Evolutionary conservation across 2,888 invertebrate genomes (phyloP).

Genomic region (Diplazon laetatorius): DNA sequence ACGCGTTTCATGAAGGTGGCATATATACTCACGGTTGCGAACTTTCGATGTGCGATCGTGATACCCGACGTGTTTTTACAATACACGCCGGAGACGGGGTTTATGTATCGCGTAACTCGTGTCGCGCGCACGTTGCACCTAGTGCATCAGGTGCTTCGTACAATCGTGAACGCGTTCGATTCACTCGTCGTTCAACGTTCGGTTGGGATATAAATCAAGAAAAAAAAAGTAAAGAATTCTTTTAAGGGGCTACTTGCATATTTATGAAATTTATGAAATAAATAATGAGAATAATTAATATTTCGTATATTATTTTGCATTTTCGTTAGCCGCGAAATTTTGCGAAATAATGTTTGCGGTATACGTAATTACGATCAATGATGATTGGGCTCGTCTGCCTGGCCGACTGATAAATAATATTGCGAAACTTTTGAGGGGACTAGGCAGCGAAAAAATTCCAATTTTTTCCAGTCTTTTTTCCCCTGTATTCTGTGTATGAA

Average conservation of each 20-base stretch:
- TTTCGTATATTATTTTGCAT: no score
- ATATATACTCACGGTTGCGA: not conserved
- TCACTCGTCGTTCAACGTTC: not conserved
- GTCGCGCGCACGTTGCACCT: not conserved
- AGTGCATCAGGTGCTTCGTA: not conserved
- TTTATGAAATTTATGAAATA: no score
- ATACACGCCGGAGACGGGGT: slow-evolving; percentile 1
- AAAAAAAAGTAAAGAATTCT: no score
- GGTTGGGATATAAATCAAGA: no score
- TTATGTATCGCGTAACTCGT: not conserved
- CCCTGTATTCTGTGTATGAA: no score
- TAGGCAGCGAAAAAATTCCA: no score
- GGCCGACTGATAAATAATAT: slow-evolving; percentile 1
- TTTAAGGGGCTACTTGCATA: no score
- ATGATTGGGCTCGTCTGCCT: no score
- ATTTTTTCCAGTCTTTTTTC: no score
- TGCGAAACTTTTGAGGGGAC: not conserved
- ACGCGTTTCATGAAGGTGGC: slow-evolving; percentile 30
- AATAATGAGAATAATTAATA: no score
- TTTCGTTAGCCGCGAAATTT: no score
- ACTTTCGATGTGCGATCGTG: slow-evolving; percentile 7
- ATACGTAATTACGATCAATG: not conserved
- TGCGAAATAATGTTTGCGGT: not conserved
- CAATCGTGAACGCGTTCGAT: not conserved
- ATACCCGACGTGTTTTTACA: not conserved